Evolutionary conservation across 2,797 vertebrate species (phyloP).

Genomic region (Tokudaia tokunoshimensis): DNA sequence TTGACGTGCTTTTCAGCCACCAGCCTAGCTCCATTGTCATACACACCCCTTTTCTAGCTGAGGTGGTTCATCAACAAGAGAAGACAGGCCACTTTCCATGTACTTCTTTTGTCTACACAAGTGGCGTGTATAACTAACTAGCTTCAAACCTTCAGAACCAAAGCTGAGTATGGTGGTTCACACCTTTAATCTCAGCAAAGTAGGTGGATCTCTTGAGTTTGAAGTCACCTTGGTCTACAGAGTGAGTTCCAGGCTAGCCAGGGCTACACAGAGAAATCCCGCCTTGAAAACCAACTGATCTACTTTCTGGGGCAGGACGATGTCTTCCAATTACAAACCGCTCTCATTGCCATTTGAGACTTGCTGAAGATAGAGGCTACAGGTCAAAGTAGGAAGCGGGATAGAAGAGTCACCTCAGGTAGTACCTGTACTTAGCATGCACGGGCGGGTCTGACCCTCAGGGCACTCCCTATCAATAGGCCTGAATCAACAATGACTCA

Average conservation of each 20-base stretch:
- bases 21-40: neutral
- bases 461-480: neutral
- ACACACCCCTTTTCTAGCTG: neutral
- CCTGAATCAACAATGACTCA: constrained; percentile 35
- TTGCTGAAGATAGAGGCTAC: neutral
- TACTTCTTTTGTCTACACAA: neutral
- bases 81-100: neutral
- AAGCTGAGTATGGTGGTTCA: no score
- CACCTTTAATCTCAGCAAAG: neutral
- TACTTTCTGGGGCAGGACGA: neutral
- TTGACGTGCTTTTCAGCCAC: neutral
- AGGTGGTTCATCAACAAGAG: neutral
- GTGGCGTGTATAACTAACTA: neutral
- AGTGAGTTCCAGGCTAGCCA: neutral
- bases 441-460: neutral
- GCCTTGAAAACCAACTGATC: neutral
- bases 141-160: neutral
- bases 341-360: neutral
- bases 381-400: neutral
- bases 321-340: constrained; percentile 39
- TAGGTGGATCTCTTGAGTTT: neutral
- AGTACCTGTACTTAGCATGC: neutral
- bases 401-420: neutral
- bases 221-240: neutral
- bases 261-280: neutral